Evolutionary conservation across 2,888 invertebrate genomes (phyloP).

Genomic region (Mimachlamys varia): DNA sequence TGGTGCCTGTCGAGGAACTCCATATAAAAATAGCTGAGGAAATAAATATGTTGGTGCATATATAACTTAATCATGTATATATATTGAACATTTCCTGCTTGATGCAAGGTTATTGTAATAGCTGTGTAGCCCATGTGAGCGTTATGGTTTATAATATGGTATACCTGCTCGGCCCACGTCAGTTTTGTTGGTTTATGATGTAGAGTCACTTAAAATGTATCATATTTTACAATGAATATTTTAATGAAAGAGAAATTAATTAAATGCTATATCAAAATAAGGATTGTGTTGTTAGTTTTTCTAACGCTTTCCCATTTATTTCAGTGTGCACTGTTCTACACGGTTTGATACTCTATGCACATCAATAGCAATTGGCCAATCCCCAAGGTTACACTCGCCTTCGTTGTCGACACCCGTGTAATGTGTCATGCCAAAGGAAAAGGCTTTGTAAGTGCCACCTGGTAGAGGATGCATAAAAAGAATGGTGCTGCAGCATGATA

Average conservation of each 20-base stretch:
- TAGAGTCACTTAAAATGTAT: not conserved
- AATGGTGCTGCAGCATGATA: no score
- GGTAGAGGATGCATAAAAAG: no score
- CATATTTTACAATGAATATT: conserved; percentile 1
- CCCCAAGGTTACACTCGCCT: no score
- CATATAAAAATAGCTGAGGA: not conserved
- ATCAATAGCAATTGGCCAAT: no score
- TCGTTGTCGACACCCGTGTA: no score
- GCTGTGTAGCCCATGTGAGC: not conserved
- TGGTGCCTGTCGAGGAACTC: no score
- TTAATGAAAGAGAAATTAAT: not conserved
- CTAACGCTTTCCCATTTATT: not conserved
- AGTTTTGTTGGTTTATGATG: not conserved
- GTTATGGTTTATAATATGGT: not conserved
- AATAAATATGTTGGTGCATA: not conserved
- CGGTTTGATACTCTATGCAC: no score
- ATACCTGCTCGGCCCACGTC: not conserved
- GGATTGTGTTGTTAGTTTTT: not conserved
- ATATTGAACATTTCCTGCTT: not conserved
- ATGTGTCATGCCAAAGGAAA: no score
- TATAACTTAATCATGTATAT: not conserved
- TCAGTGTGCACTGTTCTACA: not conserved
- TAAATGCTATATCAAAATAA: not conserved
- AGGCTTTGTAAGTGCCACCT: no score
- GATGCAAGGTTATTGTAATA: not conserved